A percentile compares a stretch with the other conserved stretches of the same genome.
Conservation (phyloP, 2,113 vertebrate genomes). For the Megaptera novaeangliae region DNA sequence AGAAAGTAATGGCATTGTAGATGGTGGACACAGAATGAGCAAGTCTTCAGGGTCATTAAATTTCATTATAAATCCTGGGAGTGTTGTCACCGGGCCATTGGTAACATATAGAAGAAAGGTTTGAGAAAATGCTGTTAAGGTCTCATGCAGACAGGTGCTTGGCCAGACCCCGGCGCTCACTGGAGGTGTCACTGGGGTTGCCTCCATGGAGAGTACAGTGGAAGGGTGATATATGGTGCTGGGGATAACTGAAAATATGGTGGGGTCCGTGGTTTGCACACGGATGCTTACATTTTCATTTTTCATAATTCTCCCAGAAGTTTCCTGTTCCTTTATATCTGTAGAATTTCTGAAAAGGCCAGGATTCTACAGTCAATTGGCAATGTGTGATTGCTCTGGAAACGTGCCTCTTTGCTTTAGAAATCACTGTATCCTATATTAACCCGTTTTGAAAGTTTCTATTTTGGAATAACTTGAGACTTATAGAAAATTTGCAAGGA, state of each 20-base stretch:
- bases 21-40: not conserved
- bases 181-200: not conserved
- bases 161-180: not conserved
- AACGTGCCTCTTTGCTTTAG: not conserved
- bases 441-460: not conserved
- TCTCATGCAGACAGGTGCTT: not conserved
- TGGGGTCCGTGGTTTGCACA: not conserved
- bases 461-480: not conserved
- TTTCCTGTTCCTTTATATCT: not conserved
- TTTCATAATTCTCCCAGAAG: not conserved
- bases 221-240: not conserved
- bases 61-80: not conserved
- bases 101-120: not conserved
- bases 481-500: not conserved
- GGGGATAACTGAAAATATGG: not conserved
- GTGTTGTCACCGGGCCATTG: not conserved
- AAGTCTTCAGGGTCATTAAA: not conserved
- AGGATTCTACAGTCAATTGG: not conserved
- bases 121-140: not conserved
- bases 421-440: not conserved
- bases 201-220: not conserved
- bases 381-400: not conserved
- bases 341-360: not conserved
- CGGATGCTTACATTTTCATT: not conserved
- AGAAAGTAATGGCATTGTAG: not conserved